A percentile compares a stretch with the other conserved stretches of the same genome.
phyloP scores from a whole-genome alignment of 2,797 vertebrate genomes.

The Ceryle rudis region DNA sequence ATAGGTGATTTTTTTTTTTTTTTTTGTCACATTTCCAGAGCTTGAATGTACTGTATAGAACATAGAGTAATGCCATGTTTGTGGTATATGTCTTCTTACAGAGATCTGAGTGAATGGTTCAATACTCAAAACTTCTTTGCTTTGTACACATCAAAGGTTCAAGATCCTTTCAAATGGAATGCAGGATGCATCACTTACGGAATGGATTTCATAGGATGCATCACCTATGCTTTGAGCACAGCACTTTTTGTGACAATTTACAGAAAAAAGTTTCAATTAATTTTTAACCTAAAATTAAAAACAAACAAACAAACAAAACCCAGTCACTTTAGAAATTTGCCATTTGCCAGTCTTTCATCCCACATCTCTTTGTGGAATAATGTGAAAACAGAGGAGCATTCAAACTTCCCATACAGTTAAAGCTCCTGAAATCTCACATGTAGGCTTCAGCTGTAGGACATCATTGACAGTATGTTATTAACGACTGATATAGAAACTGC shows the following conservation, averaged over 20 bases:
- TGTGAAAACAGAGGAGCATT: background rate
- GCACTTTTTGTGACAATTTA: background rate
- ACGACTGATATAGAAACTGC: background rate
- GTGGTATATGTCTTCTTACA: background rate
- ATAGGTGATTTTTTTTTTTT: background rate
- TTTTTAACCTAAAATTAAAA: background rate
- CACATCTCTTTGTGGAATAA: background rate
- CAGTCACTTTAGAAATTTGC: background rate
- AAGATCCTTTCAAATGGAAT: background rate
- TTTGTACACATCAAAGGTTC: constrained; percentile 19
- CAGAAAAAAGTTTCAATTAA: background rate
- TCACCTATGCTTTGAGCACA: background rate
- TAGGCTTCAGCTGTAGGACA: background rate
- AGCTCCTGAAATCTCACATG: background rate
- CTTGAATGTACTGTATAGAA: background rate
- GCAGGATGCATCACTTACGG: background rate
- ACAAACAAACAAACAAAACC: background rate
- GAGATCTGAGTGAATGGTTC: background rate
- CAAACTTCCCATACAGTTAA: background rate
- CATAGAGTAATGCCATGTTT: background rate
- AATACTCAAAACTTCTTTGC: background rate
- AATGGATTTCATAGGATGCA: background rate
- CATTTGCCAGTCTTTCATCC: background rate
- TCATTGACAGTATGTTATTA: background rate
- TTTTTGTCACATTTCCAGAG: background rate